These are phyloP conservation scores for Buteo buteo DNA, from an alignment of 2,113 vertebrate genomes.

Conservation along the genomic window DNA sequence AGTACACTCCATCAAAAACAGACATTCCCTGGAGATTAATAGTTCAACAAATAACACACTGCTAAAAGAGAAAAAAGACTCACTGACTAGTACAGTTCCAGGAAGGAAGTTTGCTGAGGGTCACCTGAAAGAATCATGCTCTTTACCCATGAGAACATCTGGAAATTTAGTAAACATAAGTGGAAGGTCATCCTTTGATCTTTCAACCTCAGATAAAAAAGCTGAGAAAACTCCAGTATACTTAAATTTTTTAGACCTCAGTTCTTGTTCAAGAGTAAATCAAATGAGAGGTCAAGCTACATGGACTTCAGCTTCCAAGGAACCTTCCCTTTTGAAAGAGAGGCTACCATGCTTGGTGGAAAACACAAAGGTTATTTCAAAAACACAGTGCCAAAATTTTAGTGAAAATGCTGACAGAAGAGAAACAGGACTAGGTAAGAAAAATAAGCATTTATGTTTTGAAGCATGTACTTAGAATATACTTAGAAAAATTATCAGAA, in stretches of 20 bases:
- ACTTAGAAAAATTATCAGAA: neutral
- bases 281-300: constrained; percentile 61
- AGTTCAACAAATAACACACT: constrained; percentile 23
- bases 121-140: constrained; percentile 60
- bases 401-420: neutral
- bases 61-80: constrained; percentile 55
- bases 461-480: neutral
- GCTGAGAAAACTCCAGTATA: constrained; percentile 59
- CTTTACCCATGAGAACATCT: constrained; percentile 59
- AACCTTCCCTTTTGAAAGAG: constrained; percentile 46
- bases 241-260: constrained; percentile 48
- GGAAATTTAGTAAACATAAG: constrained; percentile 65
- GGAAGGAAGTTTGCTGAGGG: constrained; percentile 61
- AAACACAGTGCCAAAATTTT: constrained; percentile 3
- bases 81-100: constrained; percentile 27
- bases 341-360: constrained; percentile 27
- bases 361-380: constrained; percentile 39
- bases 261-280: constrained; percentile 67
- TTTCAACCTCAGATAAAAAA: constrained; percentile 69
- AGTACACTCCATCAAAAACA: neutral
- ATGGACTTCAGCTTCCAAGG: constrained; percentile 39
- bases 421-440: constrained; percentile 62
- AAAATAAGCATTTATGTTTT: neutral
- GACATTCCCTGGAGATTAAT: constrained; percentile 8
- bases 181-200: constrained; percentile 73